These are phyloP conservation scores for Sisor rabdophorus DNA, from an alignment of 2,113 vertebrate genomes.

Conservation along the genomic window DNA sequence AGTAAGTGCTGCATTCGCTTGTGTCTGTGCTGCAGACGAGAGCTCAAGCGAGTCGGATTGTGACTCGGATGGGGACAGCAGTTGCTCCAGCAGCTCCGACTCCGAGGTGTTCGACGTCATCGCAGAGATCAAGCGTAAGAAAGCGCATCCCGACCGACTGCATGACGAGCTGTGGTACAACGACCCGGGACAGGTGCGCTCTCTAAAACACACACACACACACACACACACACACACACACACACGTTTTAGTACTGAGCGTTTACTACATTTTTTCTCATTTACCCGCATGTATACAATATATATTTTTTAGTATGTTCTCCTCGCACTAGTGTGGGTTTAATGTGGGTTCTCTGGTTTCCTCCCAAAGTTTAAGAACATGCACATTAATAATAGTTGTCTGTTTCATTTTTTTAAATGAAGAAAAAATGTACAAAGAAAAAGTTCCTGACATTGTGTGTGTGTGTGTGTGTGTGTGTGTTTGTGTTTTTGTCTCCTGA, in stretches of 20 bases:
- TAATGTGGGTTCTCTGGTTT: no score
- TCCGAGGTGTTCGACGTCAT: slow-evolving; percentile 96
- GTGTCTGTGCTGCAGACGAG: slow-evolving; percentile 56
- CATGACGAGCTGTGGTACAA: slow-evolving; percentile 99
- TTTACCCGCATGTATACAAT: no score
- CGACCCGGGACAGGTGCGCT: slow-evolving; percentile 91
- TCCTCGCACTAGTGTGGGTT: no score
- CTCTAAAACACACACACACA: background rate
- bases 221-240: background rate
- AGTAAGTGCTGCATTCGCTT: slow-evolving; percentile 10
- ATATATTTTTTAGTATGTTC: no score
- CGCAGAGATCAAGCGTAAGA: slow-evolving; percentile 96
- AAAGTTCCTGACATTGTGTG: background rate
- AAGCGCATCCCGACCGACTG: slow-evolving; percentile 94
- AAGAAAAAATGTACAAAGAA: no score
- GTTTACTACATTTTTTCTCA: no score
- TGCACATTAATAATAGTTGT: no score
- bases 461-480: background rate
- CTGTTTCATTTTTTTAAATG: no score
- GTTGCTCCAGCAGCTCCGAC: slow-evolving; percentile 91
- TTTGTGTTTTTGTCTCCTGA: slow-evolving; percentile 48
- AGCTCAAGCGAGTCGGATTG: slow-evolving; percentile 92
- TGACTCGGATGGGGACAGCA: slow-evolving; percentile 85
- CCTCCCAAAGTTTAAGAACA: no score
- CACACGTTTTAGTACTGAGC: no score